Evolutionary conservation across 2,797 vertebrate species (phyloP).

Genomic region (Macropodus opercularis): DNA sequence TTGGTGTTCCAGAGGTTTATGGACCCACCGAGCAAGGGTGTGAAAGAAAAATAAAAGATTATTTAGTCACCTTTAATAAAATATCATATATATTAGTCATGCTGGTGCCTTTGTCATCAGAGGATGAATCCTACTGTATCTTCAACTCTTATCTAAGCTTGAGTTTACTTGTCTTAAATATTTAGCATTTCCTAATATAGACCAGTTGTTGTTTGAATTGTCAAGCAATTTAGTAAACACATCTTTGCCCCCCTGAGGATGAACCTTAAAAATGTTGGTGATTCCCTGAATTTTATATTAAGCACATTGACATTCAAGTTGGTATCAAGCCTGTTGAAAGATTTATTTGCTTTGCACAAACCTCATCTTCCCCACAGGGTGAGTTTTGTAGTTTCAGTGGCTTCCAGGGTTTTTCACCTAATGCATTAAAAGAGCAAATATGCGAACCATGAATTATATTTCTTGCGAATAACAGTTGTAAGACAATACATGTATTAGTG

Average conservation of each 20-base stretch:
- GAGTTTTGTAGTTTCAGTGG: not conserved
- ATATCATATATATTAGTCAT: too few species aligned
- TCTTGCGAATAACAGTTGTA: not conserved
- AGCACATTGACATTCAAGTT: not conserved
- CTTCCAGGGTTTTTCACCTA: not conserved
- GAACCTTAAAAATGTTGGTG: not conserved
- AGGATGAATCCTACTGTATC: too few species aligned
- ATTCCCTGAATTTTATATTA: not conserved
- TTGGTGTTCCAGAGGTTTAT: slow-evolving; percentile 8
- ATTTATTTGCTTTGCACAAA: not conserved
- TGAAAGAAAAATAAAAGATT: too few species aligned
- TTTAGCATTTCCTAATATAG: too few species aligned
- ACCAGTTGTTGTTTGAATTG: not conserved
- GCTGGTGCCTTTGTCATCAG: too few species aligned
- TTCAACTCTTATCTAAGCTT: too few species aligned
- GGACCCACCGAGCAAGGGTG: not conserved
- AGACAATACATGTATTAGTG: not conserved
- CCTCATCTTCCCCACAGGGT: not conserved
- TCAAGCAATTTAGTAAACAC: not conserved
- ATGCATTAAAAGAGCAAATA: not conserved
- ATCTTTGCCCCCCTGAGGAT: not conserved
- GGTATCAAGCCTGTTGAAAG: not conserved
- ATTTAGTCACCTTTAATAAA: too few species aligned
- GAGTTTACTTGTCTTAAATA: too few species aligned
- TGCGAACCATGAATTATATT: not conserved